These are phyloP conservation scores for Muricea muricata DNA, from an alignment of 92 coral and sea anemone genomes.

Conservation along the genomic window DNA sequence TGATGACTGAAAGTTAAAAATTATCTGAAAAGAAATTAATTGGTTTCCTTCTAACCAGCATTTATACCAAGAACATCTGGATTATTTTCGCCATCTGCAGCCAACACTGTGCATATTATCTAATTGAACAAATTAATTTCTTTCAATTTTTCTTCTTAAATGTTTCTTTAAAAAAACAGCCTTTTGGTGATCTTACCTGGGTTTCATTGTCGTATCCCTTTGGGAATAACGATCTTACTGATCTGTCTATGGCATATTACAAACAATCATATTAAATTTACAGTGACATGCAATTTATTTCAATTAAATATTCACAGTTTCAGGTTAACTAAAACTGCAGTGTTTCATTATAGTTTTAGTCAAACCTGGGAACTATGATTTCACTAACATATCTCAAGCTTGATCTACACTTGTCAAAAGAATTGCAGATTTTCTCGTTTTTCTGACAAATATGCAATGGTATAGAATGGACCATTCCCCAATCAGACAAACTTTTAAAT, in stretches of 20 bases:
- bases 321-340: too few species aligned
- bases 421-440: too few species aligned
- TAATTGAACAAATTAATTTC: constrained; percentile 1
- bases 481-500: too few species aligned
- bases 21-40: not conserved
- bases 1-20: not conserved
- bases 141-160: not conserved
- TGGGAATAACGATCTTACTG: constrained; percentile 88
- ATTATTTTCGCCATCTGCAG: constrained; percentile 82
- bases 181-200: constrained; percentile 65
- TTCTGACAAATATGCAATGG: too few species aligned
- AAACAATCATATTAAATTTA: not conserved
- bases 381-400: too few species aligned
- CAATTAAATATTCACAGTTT: too few species aligned
- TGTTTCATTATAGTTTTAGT: too few species aligned
- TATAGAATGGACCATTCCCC: too few species aligned
- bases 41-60: constrained; percentile 74
- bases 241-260: constrained; percentile 69
- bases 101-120: constrained; percentile 84
- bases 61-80: constrained; percentile 87
- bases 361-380: too few species aligned
- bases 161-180: not conserved
- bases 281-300: too few species aligned
- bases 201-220: constrained; percentile 77
- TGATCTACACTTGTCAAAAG: too few species aligned